A percentile compares a stretch with the other conserved stretches of the same genome.
Evolutionary conservation across 2,888 invertebrate genomes (phyloP).

Genomic region (Plebejus anna): DNA sequence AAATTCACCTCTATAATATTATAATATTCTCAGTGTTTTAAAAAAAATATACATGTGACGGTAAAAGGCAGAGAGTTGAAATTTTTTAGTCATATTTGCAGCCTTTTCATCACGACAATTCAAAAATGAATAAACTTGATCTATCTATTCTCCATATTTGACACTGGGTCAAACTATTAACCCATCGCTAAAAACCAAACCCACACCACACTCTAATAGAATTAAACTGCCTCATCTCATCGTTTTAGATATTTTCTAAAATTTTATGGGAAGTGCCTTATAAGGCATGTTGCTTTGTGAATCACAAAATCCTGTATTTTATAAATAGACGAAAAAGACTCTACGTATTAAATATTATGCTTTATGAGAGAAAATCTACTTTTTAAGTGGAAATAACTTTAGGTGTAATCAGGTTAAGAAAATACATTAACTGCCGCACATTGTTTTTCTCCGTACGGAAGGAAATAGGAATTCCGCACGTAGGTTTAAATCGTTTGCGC

Average conservation of each 20-base stretch:
- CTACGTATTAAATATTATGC: too few species aligned
- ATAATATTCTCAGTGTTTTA: too few species aligned
- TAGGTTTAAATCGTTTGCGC: too few species aligned
- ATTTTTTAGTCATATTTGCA: neutral
- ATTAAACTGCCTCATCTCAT: neutral
- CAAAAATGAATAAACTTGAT: neutral
- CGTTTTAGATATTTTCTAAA: neutral
- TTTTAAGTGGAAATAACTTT: too few species aligned
- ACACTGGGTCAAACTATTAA: constrained; percentile 3
- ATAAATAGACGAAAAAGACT: neutral
- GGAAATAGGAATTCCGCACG: too few species aligned
- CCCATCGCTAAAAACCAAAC: neutral
- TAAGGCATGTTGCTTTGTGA: neutral
- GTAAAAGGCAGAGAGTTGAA: too few species aligned
- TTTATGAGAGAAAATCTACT: too few species aligned
- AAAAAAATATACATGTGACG: too few species aligned
- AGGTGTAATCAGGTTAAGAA: too few species aligned
- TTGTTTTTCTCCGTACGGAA: too few species aligned
- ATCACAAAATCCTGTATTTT: neutral
- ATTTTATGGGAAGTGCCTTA: neutral
- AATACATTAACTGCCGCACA: too few species aligned
- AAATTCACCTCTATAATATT: neutral
- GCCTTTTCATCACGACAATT: neutral
- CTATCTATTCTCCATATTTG: neutral
- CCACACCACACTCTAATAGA: neutral